Evolutionary conservation across 2,888 invertebrate species (phyloP).

Genomic region (Drosophila yooni): DNA sequence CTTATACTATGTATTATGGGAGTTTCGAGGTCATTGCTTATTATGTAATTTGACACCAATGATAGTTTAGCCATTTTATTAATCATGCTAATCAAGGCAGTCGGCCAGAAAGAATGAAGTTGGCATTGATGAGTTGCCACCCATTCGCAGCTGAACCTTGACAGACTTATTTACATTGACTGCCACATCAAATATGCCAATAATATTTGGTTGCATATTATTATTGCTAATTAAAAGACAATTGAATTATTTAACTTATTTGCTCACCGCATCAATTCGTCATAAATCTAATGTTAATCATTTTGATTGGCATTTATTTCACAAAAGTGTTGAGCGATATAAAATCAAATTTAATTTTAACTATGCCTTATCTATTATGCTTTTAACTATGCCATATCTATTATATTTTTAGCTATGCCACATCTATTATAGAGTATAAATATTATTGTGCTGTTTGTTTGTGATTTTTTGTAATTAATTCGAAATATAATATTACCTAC

Average conservation of each 20-base stretch:
- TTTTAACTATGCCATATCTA: too few relatives aligned
- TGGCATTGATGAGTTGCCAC: not conserved
- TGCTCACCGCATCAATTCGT: not conserved
- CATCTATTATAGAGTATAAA: not conserved
- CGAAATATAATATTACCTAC: conserved; percentile 27
- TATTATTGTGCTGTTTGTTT: conserved; percentile 28
- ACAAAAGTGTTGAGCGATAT: not conserved
- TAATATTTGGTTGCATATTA: not conserved
- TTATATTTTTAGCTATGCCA: not conserved
- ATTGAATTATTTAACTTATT: not conserved
- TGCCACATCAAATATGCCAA: not conserved
- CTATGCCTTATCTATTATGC: too few relatives aligned
- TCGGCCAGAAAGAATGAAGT: not conserved
- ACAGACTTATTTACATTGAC: not conserved
- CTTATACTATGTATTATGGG: not conserved
- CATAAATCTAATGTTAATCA: not conserved
- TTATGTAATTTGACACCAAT: not conserved
- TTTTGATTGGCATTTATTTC: not conserved
- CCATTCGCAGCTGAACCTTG: not conserved
- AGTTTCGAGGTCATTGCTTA: not conserved
- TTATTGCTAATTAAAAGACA: not conserved
- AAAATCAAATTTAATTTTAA: not conserved
- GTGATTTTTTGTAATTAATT: conserved; percentile 44
- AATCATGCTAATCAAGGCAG: not conserved
- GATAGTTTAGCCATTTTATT: not conserved